phyloP scores from a whole-genome alignment of 2,113 vertebrate species.

The Lepidothrix coronata region DNA sequence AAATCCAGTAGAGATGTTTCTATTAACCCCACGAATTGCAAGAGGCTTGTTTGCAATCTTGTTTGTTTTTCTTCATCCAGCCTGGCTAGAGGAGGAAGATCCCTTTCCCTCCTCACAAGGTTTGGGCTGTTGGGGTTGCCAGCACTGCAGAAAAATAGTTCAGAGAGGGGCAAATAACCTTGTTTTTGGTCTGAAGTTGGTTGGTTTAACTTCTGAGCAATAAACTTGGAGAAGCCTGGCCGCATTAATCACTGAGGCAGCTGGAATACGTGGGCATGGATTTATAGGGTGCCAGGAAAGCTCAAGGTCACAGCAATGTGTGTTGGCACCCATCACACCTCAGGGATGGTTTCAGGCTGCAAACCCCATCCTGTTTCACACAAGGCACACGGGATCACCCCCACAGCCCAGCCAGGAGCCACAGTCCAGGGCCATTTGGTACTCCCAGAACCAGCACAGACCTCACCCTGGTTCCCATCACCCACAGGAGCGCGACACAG shows the following conservation, averaged over 20 bases:
- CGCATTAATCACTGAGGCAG: neutral
- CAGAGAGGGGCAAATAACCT: neutral
- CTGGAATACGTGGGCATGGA: fast-evolving
- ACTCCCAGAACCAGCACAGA: neutral
- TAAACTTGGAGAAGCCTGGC: neutral
- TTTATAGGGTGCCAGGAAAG: fast-evolving
- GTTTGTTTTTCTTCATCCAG: fast-evolving
- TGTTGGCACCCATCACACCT: neutral
- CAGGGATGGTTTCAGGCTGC: neutral
- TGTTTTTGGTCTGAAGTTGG: neutral
- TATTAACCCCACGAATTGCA: neutral
- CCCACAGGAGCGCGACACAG: fast-evolving
- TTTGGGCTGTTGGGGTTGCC: neutral
- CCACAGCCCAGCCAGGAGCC: neutral
- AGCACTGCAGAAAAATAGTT: fast-evolving
- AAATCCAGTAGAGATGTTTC: neutral
- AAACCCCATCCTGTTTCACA: neutral
- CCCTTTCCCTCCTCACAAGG: fast-evolving
- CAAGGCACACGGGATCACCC: fast-evolving
- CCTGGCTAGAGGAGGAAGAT: neutral
- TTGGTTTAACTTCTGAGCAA: neutral
- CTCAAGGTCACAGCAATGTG: neutral
- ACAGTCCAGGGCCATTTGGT: fast-evolving
- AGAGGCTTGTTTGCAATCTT: neutral
- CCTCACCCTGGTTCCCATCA: fast-evolving